Base-by-base conservation (phyloP, 92 coral and sea anemone genomes). In the Galaxea fascicularis region DNA sequence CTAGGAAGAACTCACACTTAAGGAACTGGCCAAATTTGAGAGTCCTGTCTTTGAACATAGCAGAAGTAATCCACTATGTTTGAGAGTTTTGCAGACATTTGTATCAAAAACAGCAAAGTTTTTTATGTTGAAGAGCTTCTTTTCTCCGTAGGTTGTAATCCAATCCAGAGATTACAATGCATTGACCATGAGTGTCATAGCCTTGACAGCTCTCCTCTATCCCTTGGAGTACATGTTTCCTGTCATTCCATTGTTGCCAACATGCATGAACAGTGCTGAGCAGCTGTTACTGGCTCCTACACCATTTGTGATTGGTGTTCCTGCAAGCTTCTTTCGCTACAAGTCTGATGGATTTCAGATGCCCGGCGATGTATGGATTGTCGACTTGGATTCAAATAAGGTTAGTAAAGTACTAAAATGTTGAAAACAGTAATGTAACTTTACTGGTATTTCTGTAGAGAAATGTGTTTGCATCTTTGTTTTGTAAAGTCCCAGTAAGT, bases 201-300 rank as follows among this genome's bases (percentile, higher is more conserved):
- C 99, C 1, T 79, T 97, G 71, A 94, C 99, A 28, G 85, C 93
- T 25, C 89, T 97, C 64, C 79, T 97, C 14, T 97, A 97, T 70
- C 99, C 99, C 6, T 74, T 97, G 57, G 98, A 97, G 83, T 97
- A 97, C 89, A 97, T 97, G 99, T 97, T 97, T 63, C 99, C 99
- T 28, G 63, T 97, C 31, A 97, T 97, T 27, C 99, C 99, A 0
- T 84, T 97, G 59, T 66, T 97, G 72, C 99, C 99, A 3, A 93
- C 98, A 25, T 97, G 99, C 65, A 97, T 97, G 99, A 91, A 87
- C 86, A 97, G 93, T 91, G 99, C 99, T 0, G 99, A 97, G 65
- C 99, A 97, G 88, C 93, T 97, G 49, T 91, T 97, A 20, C 51
- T 97, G 76, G 99, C 99, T 18, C 99, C 99, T 0, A 97, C 99